Evolutionary conservation across 2,888 invertebrate species (phyloP), one percentile per base, ranked within the genome.

Genomic region (Blastobasis lacticolella): DNA sequence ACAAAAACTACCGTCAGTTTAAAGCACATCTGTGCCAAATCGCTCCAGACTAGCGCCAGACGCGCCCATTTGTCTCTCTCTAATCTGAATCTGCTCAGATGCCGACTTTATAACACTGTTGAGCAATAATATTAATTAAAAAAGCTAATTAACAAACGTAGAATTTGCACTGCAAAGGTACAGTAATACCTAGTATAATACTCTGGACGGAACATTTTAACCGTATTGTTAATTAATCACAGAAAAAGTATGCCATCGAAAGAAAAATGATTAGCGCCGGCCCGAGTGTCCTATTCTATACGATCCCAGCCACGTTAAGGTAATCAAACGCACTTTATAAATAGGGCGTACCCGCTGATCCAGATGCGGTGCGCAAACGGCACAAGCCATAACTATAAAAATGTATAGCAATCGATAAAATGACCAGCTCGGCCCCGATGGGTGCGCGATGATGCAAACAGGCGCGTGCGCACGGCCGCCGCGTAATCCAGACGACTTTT

Each of bases 321-420:
- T 72, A 77, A 70, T 69, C 71, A 76, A 71, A 69, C 71, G 69
- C 71, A 72, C 68, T 69, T 73, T 76, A 75, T 78, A 81, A 77
- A 80, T 81, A 78, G 80, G 76, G 67, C 76, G 72, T 69, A 68
- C 67, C 69, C 66, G 69, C 68, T 61, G 61, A 64, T 69, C 71
- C 76, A 78, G 75, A 78, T 75, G 73, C 72, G 73, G 63, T 69
- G 68, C 69, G 66, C 67, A 66, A 66, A 67, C 65, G 61, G 63
- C 67, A 65, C 67, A 23, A 23, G 23, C 23, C 23, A 67, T 68
- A 68, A 66, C 66, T 67, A 68, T 71, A 73, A 72, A 75, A 72
- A 72, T 68, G 66, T 64, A 70, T 69, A 69, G 73, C 65, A 51
- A 51, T 75, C 75, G 68, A 78, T 78, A 75, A 73, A 77, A 75